Base-by-base conservation (phyloP, 2,113 vertebrate species). In the Oncorhynchus nerka region DNA sequence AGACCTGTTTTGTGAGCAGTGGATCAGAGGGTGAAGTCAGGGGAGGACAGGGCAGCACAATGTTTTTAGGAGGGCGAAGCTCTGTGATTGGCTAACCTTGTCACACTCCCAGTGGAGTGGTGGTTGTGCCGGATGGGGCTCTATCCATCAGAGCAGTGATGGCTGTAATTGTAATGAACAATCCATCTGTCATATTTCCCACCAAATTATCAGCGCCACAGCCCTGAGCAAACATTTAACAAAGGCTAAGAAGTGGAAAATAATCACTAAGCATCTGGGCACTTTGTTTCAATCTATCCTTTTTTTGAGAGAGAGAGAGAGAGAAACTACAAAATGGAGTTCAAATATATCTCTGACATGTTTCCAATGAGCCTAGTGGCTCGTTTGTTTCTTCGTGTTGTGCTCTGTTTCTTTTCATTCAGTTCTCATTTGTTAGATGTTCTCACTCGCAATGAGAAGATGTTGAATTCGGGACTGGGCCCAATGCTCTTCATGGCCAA, bases 101-200 rank as follows among this genome's bases (percentile, higher is more conserved):
- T 85, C 51, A 32, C 81, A 81, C 75, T 76, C 85, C 82, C 83
- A 61, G 80, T 79, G 79, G 83, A 65, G 73, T 75, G 86, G 75
- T 79, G 32, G 28, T 34, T 32, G 67, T 68, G 34, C 24, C 55
- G 73, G 68, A 73, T 62, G 65, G 64, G 84, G 73, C 75, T 81
- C 75, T 80, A 85, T 88, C 85, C 83, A 83, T 82, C 78, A 61
- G 77, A 86, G 87, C 82, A 78, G 80, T 81, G 86, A 90, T 75
- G 82, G 83, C 79, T 87, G 79, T 88, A 86, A 89, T 89, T 87
- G 89, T 88, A 89, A 89, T 87, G 80, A 88, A 86, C 64, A 81
- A 91, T 85, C 89, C 85, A 84, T 89, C 87, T 90, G 86, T 93
- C 91, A 90, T 89, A 87, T 90, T 91, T 85, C 85, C 73, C 81